A percentile compares a stretch with the other conserved stretches of the same genome.
Conservation (phyloP, 2,888 invertebrate genomes). For the Scaptomyza cyrtandrae region DNA sequence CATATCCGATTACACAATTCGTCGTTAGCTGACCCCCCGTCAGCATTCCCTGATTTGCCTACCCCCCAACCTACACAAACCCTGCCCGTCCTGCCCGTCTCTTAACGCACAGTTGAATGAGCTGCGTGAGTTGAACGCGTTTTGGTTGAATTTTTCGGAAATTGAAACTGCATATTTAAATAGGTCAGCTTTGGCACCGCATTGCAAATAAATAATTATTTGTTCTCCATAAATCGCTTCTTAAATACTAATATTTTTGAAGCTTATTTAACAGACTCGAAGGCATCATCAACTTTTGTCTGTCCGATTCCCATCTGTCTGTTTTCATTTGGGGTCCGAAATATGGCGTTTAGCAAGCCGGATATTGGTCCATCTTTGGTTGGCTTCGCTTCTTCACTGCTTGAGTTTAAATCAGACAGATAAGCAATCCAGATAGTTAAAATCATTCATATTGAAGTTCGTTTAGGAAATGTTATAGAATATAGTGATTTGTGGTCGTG, state of each 20-base stretch:
- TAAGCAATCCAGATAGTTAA: not conserved
- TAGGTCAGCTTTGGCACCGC: conserved; percentile 44
- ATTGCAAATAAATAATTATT: conserved; percentile 30
- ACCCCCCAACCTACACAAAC: not conserved
- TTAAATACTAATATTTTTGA: conserved; percentile 3
- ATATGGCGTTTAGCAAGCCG: conserved; percentile 33
- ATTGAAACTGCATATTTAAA: conserved; percentile 82
- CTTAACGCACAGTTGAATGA: conserved; percentile 29
- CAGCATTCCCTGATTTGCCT: not conserved
- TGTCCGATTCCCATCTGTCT: conserved; percentile 5
- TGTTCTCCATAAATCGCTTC: conserved; percentile 23
- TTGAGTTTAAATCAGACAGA: not conserved
- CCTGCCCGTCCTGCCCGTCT: not conserved
- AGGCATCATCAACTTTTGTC: not conserved
- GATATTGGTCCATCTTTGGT: conserved; percentile 30
- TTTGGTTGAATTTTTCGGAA: conserved; percentile 70
- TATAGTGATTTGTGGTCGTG: too few relatives aligned
- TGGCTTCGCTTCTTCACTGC: not conserved
- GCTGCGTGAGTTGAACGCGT: conserved; percentile 63
- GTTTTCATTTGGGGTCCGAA: conserved; percentile 2
- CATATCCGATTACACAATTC: conserved; percentile 69
- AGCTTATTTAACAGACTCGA: not conserved
- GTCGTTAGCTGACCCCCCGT: conserved; percentile 24
- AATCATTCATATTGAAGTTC: not conserved
- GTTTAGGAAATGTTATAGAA: too few relatives aligned